Base-by-base conservation (phyloP, 2,888 invertebrate genomes). In the Drepana falcataria region DNA sequence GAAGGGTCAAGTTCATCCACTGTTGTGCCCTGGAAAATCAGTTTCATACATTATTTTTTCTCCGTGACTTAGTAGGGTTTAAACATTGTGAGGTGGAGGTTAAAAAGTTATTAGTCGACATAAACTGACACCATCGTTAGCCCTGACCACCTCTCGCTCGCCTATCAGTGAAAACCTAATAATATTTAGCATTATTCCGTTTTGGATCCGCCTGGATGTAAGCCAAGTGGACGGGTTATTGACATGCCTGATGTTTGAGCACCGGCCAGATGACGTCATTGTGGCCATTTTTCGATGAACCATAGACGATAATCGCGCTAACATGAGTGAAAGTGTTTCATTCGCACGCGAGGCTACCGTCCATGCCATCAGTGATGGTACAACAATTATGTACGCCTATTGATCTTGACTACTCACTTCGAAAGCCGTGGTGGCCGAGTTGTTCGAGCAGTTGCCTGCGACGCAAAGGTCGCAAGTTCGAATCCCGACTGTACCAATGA, bases 161-260 rank as follows among this genome's bases (percentile, higher is more conserved):
- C 9, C 44, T 9, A 9, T 44, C 9, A 3, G 37, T 37, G 37
- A 7, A 51, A 40, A 49, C 40, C 4, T 21, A 37, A 21, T 21
- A 49, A 41, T 40, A 51, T 51, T 51, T 21, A 40, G 51, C 41
- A 51, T 51, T 51, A 49, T 58, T 57, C 53, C 51, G 61, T 53
- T 60, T 59, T 63, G 53, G 57, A 40, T 48, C 47, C 48, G 34
- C n/a, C 37, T 69, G 71, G 69, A 62, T 9, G 47, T 3, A 35
- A 4, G 63, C 71, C 69, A 69, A 68, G 54, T 53, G 4, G 40
- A 48, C 65, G 60, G 69, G 69, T 68, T 69, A 69, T 69, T 69
- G 69, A 69, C 71, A 71, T 68, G 51, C 44, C 55, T 47, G 51
- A 53, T 51, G 56, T 58, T 65, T 69, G 69, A 69, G 55, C 53